These are phyloP conservation scores for Erinaceus europaeus DNA, from an alignment of 2,113 vertebrate species.

Conservation along the genomic window DNA sequence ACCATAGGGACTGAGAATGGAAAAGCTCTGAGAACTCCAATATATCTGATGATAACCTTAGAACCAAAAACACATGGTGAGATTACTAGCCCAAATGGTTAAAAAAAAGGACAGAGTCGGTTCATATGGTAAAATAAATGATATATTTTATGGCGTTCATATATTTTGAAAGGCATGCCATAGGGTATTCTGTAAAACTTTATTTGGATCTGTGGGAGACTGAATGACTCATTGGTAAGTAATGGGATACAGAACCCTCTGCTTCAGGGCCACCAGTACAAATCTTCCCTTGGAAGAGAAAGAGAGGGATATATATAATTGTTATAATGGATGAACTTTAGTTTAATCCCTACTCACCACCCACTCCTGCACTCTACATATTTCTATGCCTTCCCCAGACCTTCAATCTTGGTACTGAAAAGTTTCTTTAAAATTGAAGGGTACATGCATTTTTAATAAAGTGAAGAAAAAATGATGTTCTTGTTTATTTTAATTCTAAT, in stretches of 20 bases:
- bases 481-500: slow-evolving; percentile 37
- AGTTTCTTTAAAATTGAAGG: slow-evolving; percentile 5
- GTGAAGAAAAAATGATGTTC: background rate
- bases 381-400: background rate
- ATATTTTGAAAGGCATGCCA: slow-evolving; percentile 69
- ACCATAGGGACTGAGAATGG: slow-evolving; percentile 56
- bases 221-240: slow-evolving; percentile 72
- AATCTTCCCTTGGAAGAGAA: slow-evolving; percentile 63
- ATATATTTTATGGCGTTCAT: slow-evolving; percentile 70
- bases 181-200: slow-evolving; percentile 73
- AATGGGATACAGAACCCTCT: slow-evolving; percentile 67
- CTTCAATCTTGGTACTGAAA: background rate
- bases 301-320: background rate
- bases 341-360: slow-evolving; percentile 20
- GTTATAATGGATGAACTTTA: slow-evolving; percentile 45
- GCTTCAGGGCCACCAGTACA: slow-evolving; percentile 55
- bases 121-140: slow-evolving; percentile 57
- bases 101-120: slow-evolving; percentile 46
- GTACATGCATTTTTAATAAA: background rate
- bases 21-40: slow-evolving; percentile 61
- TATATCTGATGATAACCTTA: slow-evolving; percentile 69
- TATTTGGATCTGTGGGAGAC: slow-evolving; percentile 73
- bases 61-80: slow-evolving; percentile 66
- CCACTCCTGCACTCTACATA: background rate
- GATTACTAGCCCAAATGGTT: slow-evolving; percentile 59